Conservation (phyloP, 1,140 invertebrate species). For the Notospermus geniculatus region DNA sequence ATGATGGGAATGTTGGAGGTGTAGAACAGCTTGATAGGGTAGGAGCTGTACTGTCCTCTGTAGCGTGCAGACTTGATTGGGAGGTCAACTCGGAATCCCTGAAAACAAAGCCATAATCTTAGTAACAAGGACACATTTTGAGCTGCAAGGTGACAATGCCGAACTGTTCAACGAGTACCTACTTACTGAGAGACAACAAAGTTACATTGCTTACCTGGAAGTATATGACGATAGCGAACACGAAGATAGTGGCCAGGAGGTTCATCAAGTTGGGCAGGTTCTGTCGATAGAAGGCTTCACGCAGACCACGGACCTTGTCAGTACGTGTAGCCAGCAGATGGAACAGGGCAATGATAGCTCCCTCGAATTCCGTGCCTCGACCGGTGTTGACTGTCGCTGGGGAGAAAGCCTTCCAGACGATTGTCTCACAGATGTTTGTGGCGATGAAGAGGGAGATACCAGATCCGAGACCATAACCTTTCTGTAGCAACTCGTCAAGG, state of each 20-base stretch:
- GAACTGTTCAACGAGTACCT: too few species aligned
- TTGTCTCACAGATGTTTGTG: slow-evolving; percentile 99
- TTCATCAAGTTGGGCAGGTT: slow-evolving; percentile 99
- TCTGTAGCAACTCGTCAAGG: slow-evolving; percentile 96
- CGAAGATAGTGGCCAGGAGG: slow-evolving; percentile 92
- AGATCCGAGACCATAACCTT: slow-evolving; percentile 89
- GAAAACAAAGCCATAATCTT: too few species aligned
- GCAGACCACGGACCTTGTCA: slow-evolving; percentile 95
- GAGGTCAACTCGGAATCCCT: slow-evolving; percentile 99
- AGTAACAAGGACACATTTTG: too few species aligned
- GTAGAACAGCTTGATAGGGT: slow-evolving; percentile 99
- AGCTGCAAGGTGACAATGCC: too few species aligned
- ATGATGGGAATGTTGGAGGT: slow-evolving; percentile 99
- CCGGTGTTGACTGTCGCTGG: slow-evolving; percentile 99
- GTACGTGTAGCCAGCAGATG: slow-evolving; percentile 93
- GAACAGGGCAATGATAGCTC: slow-evolving; percentile 95
- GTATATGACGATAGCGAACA: slow-evolving; percentile 99
- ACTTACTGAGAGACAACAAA: too few species aligned
- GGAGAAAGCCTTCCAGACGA: slow-evolving; percentile 99
- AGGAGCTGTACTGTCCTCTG: slow-evolving; percentile 97
- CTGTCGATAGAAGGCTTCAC: slow-evolving; percentile 99
- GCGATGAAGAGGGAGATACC: slow-evolving; percentile 99
- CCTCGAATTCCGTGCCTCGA: slow-evolving; percentile 95
- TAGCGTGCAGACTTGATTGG: slow-evolving; percentile 99
- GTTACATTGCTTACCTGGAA: slow-evolving; percentile 94